Evolutionary conservation across 2,113 vertebrate species (phyloP), one percentile per base, ranked within the genome.

Genomic region (Saguinus imperator): DNA sequence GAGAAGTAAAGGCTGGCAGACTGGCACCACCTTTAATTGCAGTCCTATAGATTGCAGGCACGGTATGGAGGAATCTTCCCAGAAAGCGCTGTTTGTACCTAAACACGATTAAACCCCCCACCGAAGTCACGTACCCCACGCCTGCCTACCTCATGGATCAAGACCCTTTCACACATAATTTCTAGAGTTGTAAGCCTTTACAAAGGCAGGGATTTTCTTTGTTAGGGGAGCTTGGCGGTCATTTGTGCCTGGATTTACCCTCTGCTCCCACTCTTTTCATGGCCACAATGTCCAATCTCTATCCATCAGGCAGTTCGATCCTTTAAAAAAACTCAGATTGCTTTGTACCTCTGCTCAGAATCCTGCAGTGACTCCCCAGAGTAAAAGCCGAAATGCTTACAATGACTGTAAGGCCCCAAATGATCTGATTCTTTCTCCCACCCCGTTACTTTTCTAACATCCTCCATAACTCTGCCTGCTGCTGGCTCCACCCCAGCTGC

Each of bases 401-500:
- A 68, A 73, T 64, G 11, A 17, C 37, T 35, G 0, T 17, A 45
- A 86, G n/a, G 9, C 6, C 23, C 17, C 14, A 9, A 32, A 3
- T 23, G 64, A 35, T 29, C 75, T 29, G 16, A 40, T 4, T 23
- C 6, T n/a, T 5, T 40, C 16, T 43, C 2, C 17, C 14, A 2
- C 20, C 35, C 43, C 0, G 0, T 27, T 45, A 37, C 20, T 45
- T 16, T 52, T 85, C 21, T 8, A 16, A n/a, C 66, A 45, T 52
- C 75, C 75, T 75, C 70, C 55, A 0, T 8, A 45, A 2, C 5
- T 64, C 10, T 37, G 1, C 61, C 52, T 9, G 32, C 9, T 0
- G 0, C 13, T 17, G n/a, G 18, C 43, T 40, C 18, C 9, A 9
- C 8, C 16, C 58, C 9, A 73, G 55, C 20, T 29, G 20, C 2